Percentiles rank a stretch among this genome's conserved stretches.
phyloP scores from a whole-genome alignment of 2,797 vertebrate genomes.

The Microhierax caerulescens region DNA sequence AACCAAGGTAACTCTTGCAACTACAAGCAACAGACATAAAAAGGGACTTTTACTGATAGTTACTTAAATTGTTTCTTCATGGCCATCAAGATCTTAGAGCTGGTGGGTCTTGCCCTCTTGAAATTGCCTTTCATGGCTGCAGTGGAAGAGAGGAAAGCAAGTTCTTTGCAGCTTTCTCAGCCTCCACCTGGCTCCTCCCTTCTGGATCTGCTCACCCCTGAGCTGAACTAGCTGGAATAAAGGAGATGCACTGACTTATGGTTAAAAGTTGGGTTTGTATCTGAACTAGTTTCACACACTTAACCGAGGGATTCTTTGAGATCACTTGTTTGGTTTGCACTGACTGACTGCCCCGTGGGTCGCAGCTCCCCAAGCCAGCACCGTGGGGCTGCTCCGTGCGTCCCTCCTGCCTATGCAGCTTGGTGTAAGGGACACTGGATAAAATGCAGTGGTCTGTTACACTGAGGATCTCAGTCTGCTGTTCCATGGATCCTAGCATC shows the following conservation, averaged over 20 bases:
- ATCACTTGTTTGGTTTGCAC: rapidly evolving
- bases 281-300: not conserved
- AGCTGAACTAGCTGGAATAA: not conserved
- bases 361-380: not conserved
- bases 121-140: not conserved
- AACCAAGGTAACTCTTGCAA: not conserved
- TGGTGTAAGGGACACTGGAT: not conserved
- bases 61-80: not conserved
- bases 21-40: not conserved
- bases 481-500: rapidly evolving
- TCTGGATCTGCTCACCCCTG: rapidly evolving
- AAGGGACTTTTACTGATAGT: not conserved
- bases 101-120: not conserved
- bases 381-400: rapidly evolving
- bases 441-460: not conserved
- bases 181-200: not conserved
- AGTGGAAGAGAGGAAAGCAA: not conserved
- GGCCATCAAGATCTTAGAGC: not conserved
- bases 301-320: not conserved
- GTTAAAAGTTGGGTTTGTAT: not conserved
- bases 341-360: rapidly evolving
- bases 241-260: not conserved
- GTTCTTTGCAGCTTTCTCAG: not conserved
- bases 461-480: rapidly evolving
- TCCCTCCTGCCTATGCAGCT: not conserved